Conservation (phyloP, 2,797 vertebrate genomes). For the Labeo calbasu region DNA sequence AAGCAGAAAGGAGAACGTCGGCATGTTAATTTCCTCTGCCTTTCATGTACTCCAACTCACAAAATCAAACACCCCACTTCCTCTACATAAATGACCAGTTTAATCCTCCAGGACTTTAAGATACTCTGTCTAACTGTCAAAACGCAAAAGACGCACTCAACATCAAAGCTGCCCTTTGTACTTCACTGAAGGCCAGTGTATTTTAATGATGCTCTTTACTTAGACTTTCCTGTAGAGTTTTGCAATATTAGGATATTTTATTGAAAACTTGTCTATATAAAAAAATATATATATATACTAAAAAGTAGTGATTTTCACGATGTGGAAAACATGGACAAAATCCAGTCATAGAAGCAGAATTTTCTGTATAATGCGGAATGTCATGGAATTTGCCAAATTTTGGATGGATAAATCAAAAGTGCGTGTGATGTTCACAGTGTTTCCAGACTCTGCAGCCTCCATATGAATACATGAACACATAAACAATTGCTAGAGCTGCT, state of each 20-base stretch:
- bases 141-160: constrained; percentile 7
- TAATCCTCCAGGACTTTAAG: constrained; percentile 14
- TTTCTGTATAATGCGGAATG: no score
- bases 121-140: constrained; percentile 23
- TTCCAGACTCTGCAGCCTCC: no score
- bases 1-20: constrained; percentile 49
- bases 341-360: no score
- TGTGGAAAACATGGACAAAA: no score
- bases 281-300: neutral
- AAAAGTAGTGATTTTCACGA: neutral
- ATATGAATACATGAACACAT: no score
- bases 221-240: neutral
- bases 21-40: constrained; percentile 55
- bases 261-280: no score
- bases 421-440: no score
- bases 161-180: constrained; percentile 37
- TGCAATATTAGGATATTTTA: neutral
- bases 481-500: no score
- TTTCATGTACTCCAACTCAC: constrained; percentile 66
- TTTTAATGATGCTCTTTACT: neutral
- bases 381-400: no score
- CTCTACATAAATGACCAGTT: constrained; percentile 35
- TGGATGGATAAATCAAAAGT: no score
- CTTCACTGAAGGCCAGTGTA: neutral
- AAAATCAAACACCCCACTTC: constrained; percentile 54